Evolutionary conservation across 2,113 vertebrate genomes (phyloP).

Genomic region (Cochlearius cochlearius): DNA sequence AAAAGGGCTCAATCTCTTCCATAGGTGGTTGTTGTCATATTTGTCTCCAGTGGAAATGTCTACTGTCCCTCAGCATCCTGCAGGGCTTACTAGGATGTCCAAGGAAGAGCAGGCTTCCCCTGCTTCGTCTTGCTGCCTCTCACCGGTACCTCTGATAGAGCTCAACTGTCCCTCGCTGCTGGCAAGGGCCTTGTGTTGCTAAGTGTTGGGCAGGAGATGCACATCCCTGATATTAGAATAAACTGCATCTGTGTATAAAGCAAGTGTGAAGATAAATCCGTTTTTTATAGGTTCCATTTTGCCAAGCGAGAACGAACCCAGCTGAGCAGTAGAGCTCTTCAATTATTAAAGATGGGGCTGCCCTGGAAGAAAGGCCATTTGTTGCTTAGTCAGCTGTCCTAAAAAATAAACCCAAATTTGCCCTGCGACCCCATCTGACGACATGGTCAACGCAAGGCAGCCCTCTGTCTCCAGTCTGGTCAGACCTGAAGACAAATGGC

Average conservation of each 20-base stretch:
- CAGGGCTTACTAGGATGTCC: neutral
- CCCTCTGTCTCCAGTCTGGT: neutral
- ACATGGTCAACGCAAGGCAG: neutral
- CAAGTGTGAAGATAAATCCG: neutral
- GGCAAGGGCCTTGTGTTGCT: neutral
- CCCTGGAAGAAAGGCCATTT: neutral
- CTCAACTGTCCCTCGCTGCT: neutral
- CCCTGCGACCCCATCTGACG: neutral
- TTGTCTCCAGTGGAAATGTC: neutral
- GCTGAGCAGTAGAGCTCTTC: neutral
- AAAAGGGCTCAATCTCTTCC: neutral
- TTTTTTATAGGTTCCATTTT: neutral
- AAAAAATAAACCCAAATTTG: neutral
- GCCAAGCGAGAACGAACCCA: neutral
- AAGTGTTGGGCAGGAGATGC: neutral
- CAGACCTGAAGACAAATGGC: constrained; percentile 1
- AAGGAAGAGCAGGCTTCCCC: neutral
- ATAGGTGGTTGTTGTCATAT: neutral
- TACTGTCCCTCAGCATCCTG: neutral
- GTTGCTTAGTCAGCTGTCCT: neutral
- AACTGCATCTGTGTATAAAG: neutral
- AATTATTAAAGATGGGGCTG: neutral
- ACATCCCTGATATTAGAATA: neutral
- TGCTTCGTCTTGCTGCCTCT: neutral
- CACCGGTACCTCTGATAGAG: neutral